These are phyloP conservation scores for Dasyornis broadbenti DNA, from an alignment of 2,113 vertebrate genomes.

Conservation along the genomic window DNA sequence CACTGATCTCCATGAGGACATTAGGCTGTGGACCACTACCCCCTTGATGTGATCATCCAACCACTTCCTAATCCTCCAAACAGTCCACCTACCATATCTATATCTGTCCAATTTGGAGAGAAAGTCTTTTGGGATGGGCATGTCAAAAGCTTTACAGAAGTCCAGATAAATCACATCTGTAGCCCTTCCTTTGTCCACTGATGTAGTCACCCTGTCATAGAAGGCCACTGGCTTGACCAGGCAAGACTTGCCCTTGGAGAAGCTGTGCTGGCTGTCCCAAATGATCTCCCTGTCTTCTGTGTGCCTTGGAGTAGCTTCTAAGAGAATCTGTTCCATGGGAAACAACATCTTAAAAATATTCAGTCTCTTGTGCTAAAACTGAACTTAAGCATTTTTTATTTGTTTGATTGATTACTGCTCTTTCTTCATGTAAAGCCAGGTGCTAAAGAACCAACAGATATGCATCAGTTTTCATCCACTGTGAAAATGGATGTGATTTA, in stretches of 20 bases:
- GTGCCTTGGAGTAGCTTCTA: background rate
- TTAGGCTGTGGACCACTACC: background rate
- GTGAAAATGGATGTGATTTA: background rate
- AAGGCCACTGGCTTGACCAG: background rate
- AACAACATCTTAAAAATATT: background rate
- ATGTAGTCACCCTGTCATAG: background rate
- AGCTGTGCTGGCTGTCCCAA: background rate
- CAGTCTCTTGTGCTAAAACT: background rate
- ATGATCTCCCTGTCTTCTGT: background rate
- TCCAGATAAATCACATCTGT: background rate
- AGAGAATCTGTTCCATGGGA: background rate
- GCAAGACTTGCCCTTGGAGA: background rate
- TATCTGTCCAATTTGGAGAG: background rate
- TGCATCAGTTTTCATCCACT: background rate
- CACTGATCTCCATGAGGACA: background rate
- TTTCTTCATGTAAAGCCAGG: background rate
- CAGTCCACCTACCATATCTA: background rate
- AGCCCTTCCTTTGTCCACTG: background rate
- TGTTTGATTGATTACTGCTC: background rate
- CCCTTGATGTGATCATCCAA: background rate
- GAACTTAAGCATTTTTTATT: background rate
- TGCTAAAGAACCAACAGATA: background rate
- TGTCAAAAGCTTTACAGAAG: background rate
- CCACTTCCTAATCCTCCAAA: background rate
- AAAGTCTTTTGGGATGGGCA: background rate